Conservation (phyloP, 2,888 invertebrate species). For the Petrolisthes manimaculis region DNA sequence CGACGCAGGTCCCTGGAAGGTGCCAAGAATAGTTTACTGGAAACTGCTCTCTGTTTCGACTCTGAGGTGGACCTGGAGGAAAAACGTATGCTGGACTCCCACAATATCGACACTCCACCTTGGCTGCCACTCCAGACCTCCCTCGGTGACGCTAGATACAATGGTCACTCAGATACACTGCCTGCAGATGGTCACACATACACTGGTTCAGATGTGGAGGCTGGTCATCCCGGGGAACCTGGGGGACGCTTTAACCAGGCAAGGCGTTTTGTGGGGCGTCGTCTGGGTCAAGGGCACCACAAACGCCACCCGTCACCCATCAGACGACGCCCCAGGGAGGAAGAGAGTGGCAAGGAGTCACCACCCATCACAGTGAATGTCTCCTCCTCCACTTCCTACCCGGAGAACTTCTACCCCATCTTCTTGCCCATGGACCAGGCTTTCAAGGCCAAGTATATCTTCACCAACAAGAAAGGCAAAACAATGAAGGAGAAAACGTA, state of each 20-base stretch:
- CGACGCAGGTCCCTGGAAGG: constrained; percentile 48
- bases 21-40: constrained; percentile 25
- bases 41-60: constrained; percentile 48
- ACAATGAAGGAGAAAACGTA: constrained; percentile 83
- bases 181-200: neutral
- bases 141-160: constrained; percentile 25
- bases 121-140: constrained; percentile 57
- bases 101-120: constrained; percentile 59
- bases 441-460: constrained; percentile 79
- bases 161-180: constrained; percentile 34
- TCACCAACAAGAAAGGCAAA: constrained; percentile 77
- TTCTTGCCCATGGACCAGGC: constrained; percentile 78
- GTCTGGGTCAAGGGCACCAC: constrained; percentile 75
- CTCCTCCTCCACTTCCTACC: constrained; percentile 51
- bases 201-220: constrained; percentile 32
- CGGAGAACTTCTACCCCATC: constrained; percentile 65
- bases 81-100: constrained; percentile 56
- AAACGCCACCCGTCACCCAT: constrained; percentile 76
- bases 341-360: constrained; percentile 51
- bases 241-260: constrained; percentile 24
- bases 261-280: constrained; percentile 68
- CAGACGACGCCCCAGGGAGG: constrained; percentile 70
- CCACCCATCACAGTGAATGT: constrained; percentile 62
- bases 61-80: constrained; percentile 51
- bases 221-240: neutral